Evolutionary conservation across 2,797 vertebrate genomes (phyloP), one percentile per base, ranked within the genome.

Genomic region (Fistularia commersonii): DNA sequence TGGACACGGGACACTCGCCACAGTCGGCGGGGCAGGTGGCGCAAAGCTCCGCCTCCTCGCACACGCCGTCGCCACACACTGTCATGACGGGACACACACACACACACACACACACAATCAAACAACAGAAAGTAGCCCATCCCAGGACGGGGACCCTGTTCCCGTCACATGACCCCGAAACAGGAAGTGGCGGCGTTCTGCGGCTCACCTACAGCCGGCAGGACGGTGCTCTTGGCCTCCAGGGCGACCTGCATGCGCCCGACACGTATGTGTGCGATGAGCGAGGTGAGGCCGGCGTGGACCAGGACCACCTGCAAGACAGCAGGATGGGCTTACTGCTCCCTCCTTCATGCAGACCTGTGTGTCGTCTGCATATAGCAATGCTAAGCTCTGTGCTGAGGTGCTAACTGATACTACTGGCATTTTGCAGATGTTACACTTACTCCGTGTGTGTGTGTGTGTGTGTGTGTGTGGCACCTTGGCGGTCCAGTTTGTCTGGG

Each of bases 401-500:
- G 23, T 23, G 23, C 23, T 23, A 23, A 23, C 23, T 23, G 23
- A 23, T 4, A 4, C 23, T 23, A 23, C 23, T 23, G 23, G 23
- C 23, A 23, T 23, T 23, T 23, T 23, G 23, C 23, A 23, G 23
- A n/a, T n/a, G 23, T 23, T 23, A 23, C 23, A 23, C 23, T 23
- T 23, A 23, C 23, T 23, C 23, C 4, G 38, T 6, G 0, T 36
- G 35, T 10, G 35, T 36, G 35, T 10, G 35, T 36, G 35, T 36
- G 35, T 10, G 35, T 36, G 35, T 36, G 35, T 36, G 35, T 36
- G 40, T 3, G 8, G 42, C 66, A 92, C 92, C 90, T 93, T 93
- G 40, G 92, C 84, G 0, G 90, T 92, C 92, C 93, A 94, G 79
- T 95, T 95, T 74, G 35, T 87, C 61, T 93, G 91, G 12, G 79